Base-by-base conservation (phyloP, 2,113 vertebrate genomes). In the Eonycteris spelaea region DNA sequence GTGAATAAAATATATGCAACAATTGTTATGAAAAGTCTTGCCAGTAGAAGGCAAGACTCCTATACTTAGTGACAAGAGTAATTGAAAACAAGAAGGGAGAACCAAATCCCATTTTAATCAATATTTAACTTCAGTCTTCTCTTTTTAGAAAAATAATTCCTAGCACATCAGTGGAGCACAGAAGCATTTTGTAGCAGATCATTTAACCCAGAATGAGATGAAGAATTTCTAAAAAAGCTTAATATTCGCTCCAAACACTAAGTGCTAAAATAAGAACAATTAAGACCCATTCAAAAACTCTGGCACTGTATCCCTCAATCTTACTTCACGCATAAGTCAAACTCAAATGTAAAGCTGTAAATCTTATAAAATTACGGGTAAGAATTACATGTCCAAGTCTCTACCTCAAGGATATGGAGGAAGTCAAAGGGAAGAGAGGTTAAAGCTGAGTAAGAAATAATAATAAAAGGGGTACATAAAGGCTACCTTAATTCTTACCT, bases 131-230 rank as follows among this genome's bases (percentile, higher is more conserved):
- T 85, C n/a, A 73, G 65, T 78, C 55, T 78, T 95, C 53, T 89
- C 45, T 82, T 88, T 88, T 65, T 57, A 84, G 55, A 53, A 91
- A 96, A 94, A 86, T 43, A 14, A 67, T 75, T 86, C 74, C 80
- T 59, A 59, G 85, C n/a, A 35, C n/a, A 57, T 85, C 48, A 75
- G 0, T 85, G 53, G 30, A 95, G 26, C 82, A 55, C 22, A 18
- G 40, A 85, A 91, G 21, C 28, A 74, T 7, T 82, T 94, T 78
- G 78, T 1, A 82, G 67, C 75, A 88, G 93, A 82, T 82, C 73
- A 86, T 89, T 94, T 94, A 95, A 94, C 40, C 4, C 82, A 94
- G 35, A 96, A 95, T 45, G 38, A 89, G 75, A 92, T 83, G 26
- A 70, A 33, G 21, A 40, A 45, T 90, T 35, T 86, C 83, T 63